Evolutionary conservation across 2,113 vertebrate species (phyloP).

Genomic region (Sylvia atricapilla): DNA sequence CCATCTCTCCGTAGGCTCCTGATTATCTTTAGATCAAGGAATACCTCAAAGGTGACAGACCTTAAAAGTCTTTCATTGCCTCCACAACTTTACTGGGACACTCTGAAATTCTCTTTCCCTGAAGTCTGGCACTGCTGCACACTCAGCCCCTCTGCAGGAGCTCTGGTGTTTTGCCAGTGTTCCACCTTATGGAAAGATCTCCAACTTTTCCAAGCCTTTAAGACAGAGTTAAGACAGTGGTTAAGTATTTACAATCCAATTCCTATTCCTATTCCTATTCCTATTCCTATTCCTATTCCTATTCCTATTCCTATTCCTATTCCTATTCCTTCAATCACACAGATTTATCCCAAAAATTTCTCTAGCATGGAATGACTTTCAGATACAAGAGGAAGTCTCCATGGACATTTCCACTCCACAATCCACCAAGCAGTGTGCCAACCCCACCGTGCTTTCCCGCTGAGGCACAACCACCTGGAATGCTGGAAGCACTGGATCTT

Average conservation of each 20-base stretch:
- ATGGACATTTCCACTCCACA: neutral
- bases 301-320: neutral
- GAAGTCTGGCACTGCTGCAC: neutral
- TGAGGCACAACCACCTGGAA: neutral
- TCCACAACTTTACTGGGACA: fast-evolving
- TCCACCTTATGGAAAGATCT: neutral
- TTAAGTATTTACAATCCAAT: neutral
- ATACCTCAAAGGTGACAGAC: neutral
- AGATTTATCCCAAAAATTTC: neutral
- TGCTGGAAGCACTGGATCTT: neutral
- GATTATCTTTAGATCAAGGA: neutral
- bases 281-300: too few species aligned
- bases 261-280: too few species aligned
- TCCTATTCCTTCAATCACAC: neutral
- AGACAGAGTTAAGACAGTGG: neutral
- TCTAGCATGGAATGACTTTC: fast-evolving
- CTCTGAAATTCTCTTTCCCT: neutral
- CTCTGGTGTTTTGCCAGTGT: neutral
- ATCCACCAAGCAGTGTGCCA: neutral
- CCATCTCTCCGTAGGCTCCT: fast-evolving
- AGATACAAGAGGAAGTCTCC: fast-evolving
- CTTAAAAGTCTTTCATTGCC: neutral
- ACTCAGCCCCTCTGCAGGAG: neutral
- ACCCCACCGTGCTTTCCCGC: fast-evolving
- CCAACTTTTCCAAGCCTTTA: neutral